Evolutionary conservation across 2,888 invertebrate genomes (phyloP).

Genomic region (Alentia gelatinosa): DNA sequence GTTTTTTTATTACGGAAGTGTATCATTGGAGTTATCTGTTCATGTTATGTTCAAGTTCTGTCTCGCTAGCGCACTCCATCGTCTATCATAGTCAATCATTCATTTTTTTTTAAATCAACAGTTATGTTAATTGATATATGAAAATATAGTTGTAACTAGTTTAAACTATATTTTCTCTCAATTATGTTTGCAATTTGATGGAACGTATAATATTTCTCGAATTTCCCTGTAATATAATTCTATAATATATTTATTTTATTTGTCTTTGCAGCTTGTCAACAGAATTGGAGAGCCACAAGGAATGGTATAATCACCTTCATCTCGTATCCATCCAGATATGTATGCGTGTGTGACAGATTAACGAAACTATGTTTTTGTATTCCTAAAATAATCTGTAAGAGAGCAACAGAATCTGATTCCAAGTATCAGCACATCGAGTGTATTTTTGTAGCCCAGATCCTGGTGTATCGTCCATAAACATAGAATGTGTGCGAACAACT

Average conservation of each 20-base stretch:
- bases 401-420: not conserved
- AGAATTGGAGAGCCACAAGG: conserved; percentile 78
- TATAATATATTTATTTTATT: not conserved
- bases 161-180: not conserved
- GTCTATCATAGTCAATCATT: too few species aligned
- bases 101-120: too few species aligned
- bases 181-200: too few species aligned
- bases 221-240: too few species aligned
- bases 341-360: not conserved
- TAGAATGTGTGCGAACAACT: not conserved
- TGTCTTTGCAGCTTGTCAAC: conserved; percentile 74
- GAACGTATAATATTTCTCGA: too few species aligned
- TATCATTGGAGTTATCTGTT: too few species aligned
- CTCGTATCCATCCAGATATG: not conserved
- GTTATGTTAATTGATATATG: not conserved
- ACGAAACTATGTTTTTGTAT: not conserved
- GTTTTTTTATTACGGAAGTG: too few species aligned
- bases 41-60: too few species aligned
- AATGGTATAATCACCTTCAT: conserved; percentile 72
- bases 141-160: not conserved
- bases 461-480: not conserved
- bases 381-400: not conserved
- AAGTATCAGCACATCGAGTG: not conserved
- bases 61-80: too few species aligned
- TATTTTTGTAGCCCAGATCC: not conserved